Percentiles rank a stretch among this genome's conserved stretches.
These are phyloP conservation scores for Drepanosiphum platanoidis DNA, from an alignment of 2,888 invertebrate species.

Conservation along the genomic window DNA sequence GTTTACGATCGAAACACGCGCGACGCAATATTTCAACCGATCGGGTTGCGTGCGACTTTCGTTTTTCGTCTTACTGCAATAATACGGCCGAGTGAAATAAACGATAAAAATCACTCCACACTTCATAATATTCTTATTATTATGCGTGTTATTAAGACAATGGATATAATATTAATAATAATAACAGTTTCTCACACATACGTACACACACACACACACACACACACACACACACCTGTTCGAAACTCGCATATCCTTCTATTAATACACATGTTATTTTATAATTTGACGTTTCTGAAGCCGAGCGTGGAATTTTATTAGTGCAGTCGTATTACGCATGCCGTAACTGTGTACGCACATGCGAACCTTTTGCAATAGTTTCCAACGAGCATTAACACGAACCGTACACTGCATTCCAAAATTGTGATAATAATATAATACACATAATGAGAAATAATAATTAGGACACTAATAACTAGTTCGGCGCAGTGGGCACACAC, in stretches of 20 bases:
- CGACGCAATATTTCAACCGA: too few species aligned
- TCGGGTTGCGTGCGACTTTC: not conserved
- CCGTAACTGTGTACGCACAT: not conserved
- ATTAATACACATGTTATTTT: not conserved
- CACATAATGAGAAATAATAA: conserved; percentile 29
- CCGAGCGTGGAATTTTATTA: not conserved
- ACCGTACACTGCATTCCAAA: not conserved
- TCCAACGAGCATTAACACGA: not conserved
- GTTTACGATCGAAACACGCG: not conserved
- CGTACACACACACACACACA: not conserved
- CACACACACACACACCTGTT: not conserved
- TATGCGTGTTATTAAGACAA: not conserved
- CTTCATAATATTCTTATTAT: not conserved
- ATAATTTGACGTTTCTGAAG: not conserved
- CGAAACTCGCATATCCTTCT: not conserved
- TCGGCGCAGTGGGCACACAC: not conserved
- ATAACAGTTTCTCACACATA: not conserved
- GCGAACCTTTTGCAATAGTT: not conserved
- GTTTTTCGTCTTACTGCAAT: not conserved
- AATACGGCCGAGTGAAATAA: not conserved
- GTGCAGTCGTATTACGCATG: not conserved
- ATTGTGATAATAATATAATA: not conserved
- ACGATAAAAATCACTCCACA: not conserved
- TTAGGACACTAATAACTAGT: conserved; percentile 33
- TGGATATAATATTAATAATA: not conserved